phyloP scores from a whole-genome alignment of 2,888 invertebrate species.

The Drosophila prostipennis region DNA sequence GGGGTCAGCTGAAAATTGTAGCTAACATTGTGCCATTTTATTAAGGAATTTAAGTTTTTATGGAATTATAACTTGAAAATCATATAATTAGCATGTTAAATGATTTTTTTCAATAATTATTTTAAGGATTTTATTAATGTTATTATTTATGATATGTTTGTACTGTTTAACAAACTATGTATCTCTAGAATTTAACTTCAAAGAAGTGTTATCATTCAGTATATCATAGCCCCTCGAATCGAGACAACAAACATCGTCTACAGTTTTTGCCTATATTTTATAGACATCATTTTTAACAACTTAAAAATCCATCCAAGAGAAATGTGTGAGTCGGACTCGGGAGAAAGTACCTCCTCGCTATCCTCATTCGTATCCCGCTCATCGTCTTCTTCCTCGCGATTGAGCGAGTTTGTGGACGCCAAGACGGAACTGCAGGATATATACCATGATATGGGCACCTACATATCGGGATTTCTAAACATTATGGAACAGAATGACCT shows the following conservation, averaged over 20 bases:
- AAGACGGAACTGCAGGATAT: constrained; percentile 99
- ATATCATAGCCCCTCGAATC: constrained; percentile 3
- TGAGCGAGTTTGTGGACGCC: constrained; percentile 98
- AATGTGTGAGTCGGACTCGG: constrained; percentile 44
- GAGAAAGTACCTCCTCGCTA: constrained; percentile 34
- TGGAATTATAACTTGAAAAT: background rate
- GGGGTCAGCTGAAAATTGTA: constrained; percentile 55
- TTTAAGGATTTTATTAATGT: no score
- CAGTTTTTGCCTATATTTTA: constrained; percentile 48
- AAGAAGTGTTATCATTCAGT: background rate
- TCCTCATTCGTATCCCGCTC: background rate
- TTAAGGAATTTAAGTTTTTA: background rate
- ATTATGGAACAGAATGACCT: constrained; percentile 29
- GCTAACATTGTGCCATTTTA: constrained; percentile 11
- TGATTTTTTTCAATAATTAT: no score
- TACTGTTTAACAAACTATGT: no score
- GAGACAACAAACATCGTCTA: constrained; percentile 4
- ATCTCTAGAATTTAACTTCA: background rate
- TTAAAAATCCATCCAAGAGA: background rate
- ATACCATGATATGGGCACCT: constrained; percentile 95
- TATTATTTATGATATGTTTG: no score
- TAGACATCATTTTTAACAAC: background rate
- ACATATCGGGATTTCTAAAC: constrained; percentile 87
- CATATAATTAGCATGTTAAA: background rate
- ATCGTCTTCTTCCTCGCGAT: constrained; percentile 65